Evolutionary conservation across 2,113 vertebrate species (phyloP), one percentile per base, ranked within the genome.

Genomic region (Cheirogaleus medius): DNA sequence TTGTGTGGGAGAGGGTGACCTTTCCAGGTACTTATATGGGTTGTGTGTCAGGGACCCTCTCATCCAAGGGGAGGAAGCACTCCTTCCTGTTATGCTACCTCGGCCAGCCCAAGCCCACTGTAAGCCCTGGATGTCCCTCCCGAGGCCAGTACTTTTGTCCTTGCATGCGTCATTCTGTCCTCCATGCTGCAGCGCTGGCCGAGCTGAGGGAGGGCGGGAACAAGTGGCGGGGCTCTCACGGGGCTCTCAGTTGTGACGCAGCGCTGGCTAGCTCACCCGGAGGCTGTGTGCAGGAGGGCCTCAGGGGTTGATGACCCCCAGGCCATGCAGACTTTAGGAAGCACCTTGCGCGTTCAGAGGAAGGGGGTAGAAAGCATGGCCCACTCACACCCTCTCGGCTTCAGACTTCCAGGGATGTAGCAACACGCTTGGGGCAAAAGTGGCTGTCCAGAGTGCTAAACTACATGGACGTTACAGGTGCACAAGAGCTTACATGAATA

Each of bases 31-130:
- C 95, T 69, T 85, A 64, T 47, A 78, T 73, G 90, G 88, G 47
- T 12, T 68, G 56, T 78, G 77, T 90, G 88, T 94, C 47, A 49
- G 74, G 69, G 81, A 82, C 71, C 68, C 84, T 92, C 73, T 96
- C 85, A 86, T 93, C 56, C 78, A 64, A 37, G 13, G 54, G 37
- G 60, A 97, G 97, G 98, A 98, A 98, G 58, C 3, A 1, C 18
- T 60, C 37, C 64, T 98, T 98, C 98, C 98, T 98, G 98, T 98
- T 98, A 78, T 98, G 95, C 73, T 71, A 27, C 76, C 89, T 76
- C 52, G 44, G 90, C 64, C 90, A 69, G 91, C 44, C 71, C 1
- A 32, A 76, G 73, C 27, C 44, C 15, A 1, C 44, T 20, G 44
- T 68, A 63, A 37, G 82, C 85, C 91, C 83, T 97, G 94, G 93